phyloP scores from a whole-genome alignment of 2,888 invertebrate genomes.

The Perithous albicinctus region DNA sequence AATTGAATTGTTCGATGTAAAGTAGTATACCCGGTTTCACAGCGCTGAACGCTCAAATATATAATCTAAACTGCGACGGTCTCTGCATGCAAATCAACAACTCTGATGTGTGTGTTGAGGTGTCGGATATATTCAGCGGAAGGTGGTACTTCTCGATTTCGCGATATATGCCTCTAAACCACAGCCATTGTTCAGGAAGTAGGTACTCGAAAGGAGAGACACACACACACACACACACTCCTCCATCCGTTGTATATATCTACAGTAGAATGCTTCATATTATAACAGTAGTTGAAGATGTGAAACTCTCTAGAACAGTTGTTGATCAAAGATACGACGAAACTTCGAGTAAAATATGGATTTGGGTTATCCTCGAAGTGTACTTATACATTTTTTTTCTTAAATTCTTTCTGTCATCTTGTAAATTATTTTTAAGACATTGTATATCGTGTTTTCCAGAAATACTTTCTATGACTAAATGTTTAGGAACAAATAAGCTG shows the following conservation, averaged over 20 bases:
- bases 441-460: too few relatives aligned
- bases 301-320: background rate
- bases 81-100: background rate
- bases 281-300: background rate
- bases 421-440: too few relatives aligned
- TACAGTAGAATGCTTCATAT: conserved; percentile 13
- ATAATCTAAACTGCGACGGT: background rate
- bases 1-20: conserved; percentile 1
- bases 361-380: background rate
- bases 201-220: conserved; percentile 28
- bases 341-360: background rate
- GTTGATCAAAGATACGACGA: background rate
- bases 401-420: too few relatives aligned
- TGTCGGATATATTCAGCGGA: conserved; percentile 15
- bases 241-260: background rate
- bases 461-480: too few relatives aligned
- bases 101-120: conserved; percentile 17
- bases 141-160: conserved; percentile 43
- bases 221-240: too few relatives aligned
- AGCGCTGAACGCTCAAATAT: background rate
- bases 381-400: background rate
- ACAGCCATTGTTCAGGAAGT: conserved; percentile 38
- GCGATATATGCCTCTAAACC: conserved; percentile 38
- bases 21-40: background rate
- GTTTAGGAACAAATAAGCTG: too few relatives aligned